phyloP scores from a whole-genome alignment of 2,113 vertebrate species.

The Telmatochromis sp. region DNA sequence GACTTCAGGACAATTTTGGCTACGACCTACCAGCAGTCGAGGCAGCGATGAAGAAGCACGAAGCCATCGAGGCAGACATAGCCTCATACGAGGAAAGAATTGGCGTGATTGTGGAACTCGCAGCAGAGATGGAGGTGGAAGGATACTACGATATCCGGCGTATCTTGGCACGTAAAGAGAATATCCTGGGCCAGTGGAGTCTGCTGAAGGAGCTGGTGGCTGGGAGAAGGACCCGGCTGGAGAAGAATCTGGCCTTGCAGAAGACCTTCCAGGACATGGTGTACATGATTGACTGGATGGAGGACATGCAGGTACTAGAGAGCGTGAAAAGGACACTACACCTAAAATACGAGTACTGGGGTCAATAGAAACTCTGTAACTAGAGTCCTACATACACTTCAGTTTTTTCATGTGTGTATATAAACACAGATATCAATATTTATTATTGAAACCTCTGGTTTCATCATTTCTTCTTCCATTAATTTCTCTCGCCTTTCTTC shows the following conservation, averaged over 20 bases:
- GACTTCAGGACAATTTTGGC: slow-evolving; percentile 87
- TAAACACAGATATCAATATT: background rate
- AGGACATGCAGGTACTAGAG: slow-evolving; percentile 84
- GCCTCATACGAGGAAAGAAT: slow-evolving; percentile 91
- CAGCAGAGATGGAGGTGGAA: slow-evolving; percentile 82
- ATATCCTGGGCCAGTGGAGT: slow-evolving; percentile 88
- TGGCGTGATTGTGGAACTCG: slow-evolving; percentile 83
- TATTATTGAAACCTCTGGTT: background rate
- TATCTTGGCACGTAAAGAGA: slow-evolving; percentile 86
- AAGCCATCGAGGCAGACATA: slow-evolving; percentile 94
- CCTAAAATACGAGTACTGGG: background rate
- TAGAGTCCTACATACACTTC: background rate
- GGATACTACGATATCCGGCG: slow-evolving; percentile 85
- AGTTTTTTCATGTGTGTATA: background rate
- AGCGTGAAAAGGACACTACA: background rate
- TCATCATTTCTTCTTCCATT: background rate
- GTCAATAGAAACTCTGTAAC: background rate
- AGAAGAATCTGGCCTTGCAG: slow-evolving; percentile 90
- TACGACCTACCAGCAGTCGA: slow-evolving; percentile 92
- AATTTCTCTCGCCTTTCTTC: background rate
- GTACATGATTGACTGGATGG: slow-evolving; percentile 99
- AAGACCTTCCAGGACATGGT: slow-evolving; percentile 98
- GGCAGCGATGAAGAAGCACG: slow-evolving; percentile 96
- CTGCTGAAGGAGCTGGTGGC: slow-evolving; percentile 83
- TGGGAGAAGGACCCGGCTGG: slow-evolving; percentile 78